These are phyloP conservation scores for Thyatira batis DNA, from an alignment of 2,888 invertebrate species.

Conservation along the genomic window DNA sequence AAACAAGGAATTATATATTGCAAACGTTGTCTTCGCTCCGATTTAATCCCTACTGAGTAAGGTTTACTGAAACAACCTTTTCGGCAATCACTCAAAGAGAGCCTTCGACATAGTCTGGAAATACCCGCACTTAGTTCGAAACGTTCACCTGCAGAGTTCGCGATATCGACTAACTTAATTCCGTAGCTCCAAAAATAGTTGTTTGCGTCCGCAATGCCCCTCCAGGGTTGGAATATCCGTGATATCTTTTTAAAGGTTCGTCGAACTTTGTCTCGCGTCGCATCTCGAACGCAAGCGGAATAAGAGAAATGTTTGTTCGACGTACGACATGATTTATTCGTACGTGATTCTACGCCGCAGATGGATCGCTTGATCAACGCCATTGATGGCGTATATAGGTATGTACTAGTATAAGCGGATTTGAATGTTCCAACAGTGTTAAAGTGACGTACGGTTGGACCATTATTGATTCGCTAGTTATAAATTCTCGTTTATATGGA, in stretches of 20 bases:
- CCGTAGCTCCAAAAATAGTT: background rate
- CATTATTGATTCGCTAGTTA: no score
- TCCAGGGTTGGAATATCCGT: background rate
- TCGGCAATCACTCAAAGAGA: background rate
- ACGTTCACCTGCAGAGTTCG: background rate
- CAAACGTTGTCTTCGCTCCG: background rate
- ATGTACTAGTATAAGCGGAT: background rate
- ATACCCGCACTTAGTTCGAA: background rate
- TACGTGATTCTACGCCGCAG: background rate
- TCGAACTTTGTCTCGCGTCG: background rate
- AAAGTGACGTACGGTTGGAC: no score
- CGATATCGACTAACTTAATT: background rate
- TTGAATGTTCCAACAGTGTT: no score
- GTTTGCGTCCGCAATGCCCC: background rate
- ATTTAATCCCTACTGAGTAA: background rate
- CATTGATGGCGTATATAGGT: background rate
- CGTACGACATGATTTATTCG: background rate
- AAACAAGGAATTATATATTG: background rate
- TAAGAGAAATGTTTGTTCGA: background rate
- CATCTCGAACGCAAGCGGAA: background rate
- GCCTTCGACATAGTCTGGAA: background rate
- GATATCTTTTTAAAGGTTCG: background rate
- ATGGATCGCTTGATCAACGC: background rate
- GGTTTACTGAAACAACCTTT: background rate
- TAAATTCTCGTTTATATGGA: no score